A percentile compares a stretch with the other conserved stretches of the same genome.
These are phyloP conservation scores for Sparidentex hasta DNA, from an alignment of 2,797 vertebrate genomes.

Conservation along the genomic window DNA sequence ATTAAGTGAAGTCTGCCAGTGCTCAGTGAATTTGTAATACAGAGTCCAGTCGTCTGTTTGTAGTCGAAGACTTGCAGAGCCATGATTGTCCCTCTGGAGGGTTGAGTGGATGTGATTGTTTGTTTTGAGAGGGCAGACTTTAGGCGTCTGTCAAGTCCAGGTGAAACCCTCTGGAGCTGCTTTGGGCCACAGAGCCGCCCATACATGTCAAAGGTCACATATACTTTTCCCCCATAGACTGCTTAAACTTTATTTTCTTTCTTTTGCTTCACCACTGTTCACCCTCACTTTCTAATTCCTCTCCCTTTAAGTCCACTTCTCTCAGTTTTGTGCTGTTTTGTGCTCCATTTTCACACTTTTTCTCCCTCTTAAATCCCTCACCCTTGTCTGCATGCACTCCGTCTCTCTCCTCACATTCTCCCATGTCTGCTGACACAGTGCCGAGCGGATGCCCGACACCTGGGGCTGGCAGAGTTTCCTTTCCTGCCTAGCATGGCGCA, in stretches of 20 bases:
- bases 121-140: slow-evolving; percentile 34
- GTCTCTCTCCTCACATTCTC: slow-evolving; percentile 52
- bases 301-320: slow-evolving; percentile 5
- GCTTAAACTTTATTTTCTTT: too few species aligned
- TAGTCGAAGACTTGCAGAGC: slow-evolving; percentile 18
- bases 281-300: slow-evolving; percentile 8
- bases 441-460: slow-evolving; percentile 58
- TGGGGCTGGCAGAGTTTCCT: slow-evolving; percentile 56
- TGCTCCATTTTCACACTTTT: slow-evolving; percentile 15
- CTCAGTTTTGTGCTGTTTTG: slow-evolving; percentile 19
- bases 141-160: slow-evolving; percentile 14
- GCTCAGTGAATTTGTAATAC: slow-evolving; percentile 16
- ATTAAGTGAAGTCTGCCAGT: slow-evolving; percentile 26
- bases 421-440: slow-evolving; percentile 58
- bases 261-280: not conserved
- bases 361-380: slow-evolving; percentile 40
- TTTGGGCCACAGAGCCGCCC: not conserved
- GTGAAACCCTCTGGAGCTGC: slow-evolving; percentile 22
- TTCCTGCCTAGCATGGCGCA: slow-evolving; percentile 45
- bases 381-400: slow-evolving; percentile 39
- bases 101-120: slow-evolving; percentile 26
- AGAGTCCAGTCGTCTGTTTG: slow-evolving; percentile 32
- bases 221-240: slow-evolving; percentile 1
- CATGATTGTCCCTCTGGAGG: slow-evolving; percentile 10
- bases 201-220: slow-evolving; percentile 32